Base-by-base conservation (phyloP, 2,888 invertebrate species). In the Leptinotarsa peninsularis region DNA sequence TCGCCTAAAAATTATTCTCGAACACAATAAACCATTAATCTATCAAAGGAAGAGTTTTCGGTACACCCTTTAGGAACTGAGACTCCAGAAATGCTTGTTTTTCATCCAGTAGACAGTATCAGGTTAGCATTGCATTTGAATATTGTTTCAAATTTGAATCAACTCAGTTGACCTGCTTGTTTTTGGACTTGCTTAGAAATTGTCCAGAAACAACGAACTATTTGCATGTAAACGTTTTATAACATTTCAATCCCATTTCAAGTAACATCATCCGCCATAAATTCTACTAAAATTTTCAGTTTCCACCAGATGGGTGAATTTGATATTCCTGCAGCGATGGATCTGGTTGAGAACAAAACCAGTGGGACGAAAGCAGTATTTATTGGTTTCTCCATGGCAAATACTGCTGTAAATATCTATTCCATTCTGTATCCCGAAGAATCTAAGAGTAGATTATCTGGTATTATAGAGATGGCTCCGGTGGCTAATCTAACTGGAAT, bases 361-460 rank as follows among this genome's bases (percentile, higher is more conserved):
- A 18, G 23, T 50, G 49, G n/a, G 2, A 17, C 14, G n/a, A 74
- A 74, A 49, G 21, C 71, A 18, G 66, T 74, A 17, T 66, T 52
- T 21, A 56, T 74, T 23, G 67, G 67, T 33, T 74, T 23, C 33
- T 74, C 74, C 33, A 66, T 74, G 66, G 70, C 71, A 17, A 43
- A 54, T 17, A 74, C 71, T 2, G 56, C 23, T 14, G 50, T 50
- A 4, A 50, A 56, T 18, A 66, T 52, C 2, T 74, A 74, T 21
- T 63, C 67, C 21, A 58, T 49, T 10, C 17, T 67, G 3, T 71
- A 66, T 58, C 71, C 66, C 14, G 52, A 58, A 14, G 67, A 74
- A 21, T 67, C 74, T 21, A 15, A 10, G 4, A n/a, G 49, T 18
- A 71, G 66, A 18, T 49, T 74, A 17, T 17, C n/a, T 10, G 74